Percentiles rank a stretch among this genome's conserved stretches.
phyloP scores from a whole-genome alignment of 2,113 vertebrate genomes.

The Genyomyrus donnyi region DNA sequence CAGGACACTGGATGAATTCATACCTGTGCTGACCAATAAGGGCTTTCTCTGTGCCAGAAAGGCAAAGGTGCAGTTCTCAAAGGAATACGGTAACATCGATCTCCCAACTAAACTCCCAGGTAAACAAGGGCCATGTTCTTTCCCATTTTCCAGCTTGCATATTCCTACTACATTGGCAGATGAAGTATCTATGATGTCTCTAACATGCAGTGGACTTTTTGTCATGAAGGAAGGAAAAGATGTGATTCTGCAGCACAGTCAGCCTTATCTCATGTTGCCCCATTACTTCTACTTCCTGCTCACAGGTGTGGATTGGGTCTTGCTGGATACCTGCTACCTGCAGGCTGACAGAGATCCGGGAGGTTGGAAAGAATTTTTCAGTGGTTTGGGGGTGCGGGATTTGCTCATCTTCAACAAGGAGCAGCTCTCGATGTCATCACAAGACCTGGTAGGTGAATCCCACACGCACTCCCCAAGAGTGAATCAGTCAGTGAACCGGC shows the following conservation, averaged over 20 bases:
- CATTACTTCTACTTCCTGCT: neutral
- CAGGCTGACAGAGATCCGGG: constrained; percentile 46
- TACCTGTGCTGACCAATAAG: constrained; percentile 62
- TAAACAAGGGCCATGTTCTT: constrained; percentile 25
- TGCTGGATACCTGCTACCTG: constrained; percentile 59
- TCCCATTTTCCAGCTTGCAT: neutral
- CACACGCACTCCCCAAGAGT: neutral
- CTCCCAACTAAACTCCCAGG: constrained; percentile 55
- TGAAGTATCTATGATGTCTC: neutral
- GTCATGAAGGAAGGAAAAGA: neutral
- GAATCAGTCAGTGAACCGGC: neutral
- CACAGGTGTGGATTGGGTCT: constrained; percentile 60
- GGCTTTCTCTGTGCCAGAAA: constrained; percentile 51
- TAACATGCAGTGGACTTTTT: neutral
- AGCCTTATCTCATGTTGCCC: neutral
- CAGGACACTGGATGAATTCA: constrained; percentile 25
- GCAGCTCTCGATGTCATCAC: constrained; percentile 39
- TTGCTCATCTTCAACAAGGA: constrained; percentile 62
- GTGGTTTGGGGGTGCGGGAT: constrained; percentile 57
- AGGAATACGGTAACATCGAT: constrained; percentile 59
- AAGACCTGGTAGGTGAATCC: constrained; percentile 55
- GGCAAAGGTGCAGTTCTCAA: constrained; percentile 57
- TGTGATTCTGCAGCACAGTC: neutral
- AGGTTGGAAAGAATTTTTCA: constrained; percentile 62
- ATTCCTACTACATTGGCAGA: neutral